Base-by-base conservation (phyloP, 64 coral and sea anemone genomes). In the Montipora capricornis region DNA sequence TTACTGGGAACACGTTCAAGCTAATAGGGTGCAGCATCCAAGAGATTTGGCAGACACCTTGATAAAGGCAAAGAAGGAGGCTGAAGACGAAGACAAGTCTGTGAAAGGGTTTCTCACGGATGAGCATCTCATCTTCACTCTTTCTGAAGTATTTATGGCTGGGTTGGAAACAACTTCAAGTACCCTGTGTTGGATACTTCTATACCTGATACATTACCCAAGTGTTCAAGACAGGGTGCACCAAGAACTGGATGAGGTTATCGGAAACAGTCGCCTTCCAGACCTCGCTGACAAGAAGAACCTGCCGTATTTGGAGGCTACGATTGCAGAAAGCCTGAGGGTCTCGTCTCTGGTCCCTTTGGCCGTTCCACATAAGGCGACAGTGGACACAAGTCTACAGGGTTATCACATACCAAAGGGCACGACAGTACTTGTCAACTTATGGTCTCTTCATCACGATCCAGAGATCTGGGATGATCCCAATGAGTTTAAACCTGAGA, bases 31-130 rank as follows among this genome's bases (percentile, higher is more conserved):
- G 1, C 74, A 74, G 0, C 15, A 76, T 58, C 78, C 90, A 47
- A 81, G 73, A 44, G 94, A 95, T 22, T 60, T 95, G 53, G 81
- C 94, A 52, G 94, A 95, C 67, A 81, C 89, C 1, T 62, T 95
- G 8, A 55, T 95, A 17, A 95, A 91, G 47, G 89, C 89, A 15
- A 80, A 37, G 3, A 55, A 87, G 44, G 94, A 91, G 20, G 89
- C 80, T 77, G 94, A 95, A 66, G 26, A 91, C 0, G 81, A 87
- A 20, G 88, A 87, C 20, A 57, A 62, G 3, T 44, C 64, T 4
- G 57, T 80, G 0, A 86, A 84, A 19, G 68, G 86, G 4, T 48
- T 87, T 11, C 75, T 95, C 14, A 87, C 81, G 0, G 75, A 95
- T 20, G 49, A 91, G 3, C 81, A 91, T n/a, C 47, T 95, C 5